Base-by-base conservation (phyloP, 2,888 invertebrate species). In the Drosophila suboccidentalis region DNA sequence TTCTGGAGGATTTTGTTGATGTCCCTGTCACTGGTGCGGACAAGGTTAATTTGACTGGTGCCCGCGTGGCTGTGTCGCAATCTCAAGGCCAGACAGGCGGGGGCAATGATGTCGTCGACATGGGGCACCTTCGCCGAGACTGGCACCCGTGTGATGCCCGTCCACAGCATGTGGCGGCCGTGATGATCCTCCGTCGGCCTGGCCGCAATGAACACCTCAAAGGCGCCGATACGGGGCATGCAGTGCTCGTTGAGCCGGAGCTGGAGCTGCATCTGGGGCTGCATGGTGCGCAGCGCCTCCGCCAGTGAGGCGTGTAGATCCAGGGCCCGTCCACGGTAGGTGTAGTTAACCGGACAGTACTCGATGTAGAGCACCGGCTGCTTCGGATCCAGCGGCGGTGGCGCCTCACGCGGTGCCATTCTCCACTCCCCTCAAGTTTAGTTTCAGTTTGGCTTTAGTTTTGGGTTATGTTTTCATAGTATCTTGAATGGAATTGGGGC, bases 321-420 rank as follows among this genome's bases (percentile, higher is more conserved):
- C 22, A 54, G 32, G 10, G 91, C 91, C 1, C 75, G 78, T 43
- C 55, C 26, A 4, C 80, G 78, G 51, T 89, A 91, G 17, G 67
- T 71, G 2, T 65, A 26, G 32, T 84, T 79, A 34, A 74, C 61
- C 11, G 74, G 74, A 57, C 91, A 91, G 78, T 82, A 90, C 38
- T 91, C 90, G 9, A 91, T 84, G 17, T 88, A 91, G 5, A 91
- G 83, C 43, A 90, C 88, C 1, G 91, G 87, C 36, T 85, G 85
- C 1, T n/a, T 11, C 2, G 87, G 81, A 49, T 74, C 54, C 61
- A 84, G 44, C 0, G 71, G 64, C 4, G 62, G 69, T 26, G 60
- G 59, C 41, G 26, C 44, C n/a, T n/a, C 11, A 0, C 22, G 5
- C 15, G 22, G 3, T 29, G 10, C 8, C 61, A 57, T 61, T 19